Evolutionary conservation across 2,797 vertebrate genomes (phyloP), one percentile per base, ranked within the genome.

Genomic region (Diceros bicornis): DNA sequence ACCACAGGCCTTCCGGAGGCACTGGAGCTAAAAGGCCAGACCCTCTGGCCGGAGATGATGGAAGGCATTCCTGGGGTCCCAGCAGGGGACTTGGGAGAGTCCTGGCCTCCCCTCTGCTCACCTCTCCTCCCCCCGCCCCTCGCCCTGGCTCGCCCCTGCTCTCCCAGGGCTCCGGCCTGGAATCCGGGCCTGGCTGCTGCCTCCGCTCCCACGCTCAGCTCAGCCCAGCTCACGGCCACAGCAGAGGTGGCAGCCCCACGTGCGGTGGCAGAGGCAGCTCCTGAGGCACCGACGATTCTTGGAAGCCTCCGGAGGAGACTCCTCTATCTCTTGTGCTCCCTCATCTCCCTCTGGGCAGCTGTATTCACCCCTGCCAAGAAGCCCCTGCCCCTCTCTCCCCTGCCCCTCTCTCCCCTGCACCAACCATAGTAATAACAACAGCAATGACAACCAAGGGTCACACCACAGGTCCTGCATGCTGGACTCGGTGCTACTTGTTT

Each of bases 141-240:
- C 37, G 9, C 69, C 29, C 5, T 1, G 3, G 79, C 57, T 89
- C 23, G 2, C 57, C 85, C 79, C 89, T 41, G 62, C 29, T 88
- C 69, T 85, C 95, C 89, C 83, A 92, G 78, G n/a, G 69, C 37
- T 95, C 69, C 71, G 37, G 77, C 61, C 78, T 86, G 93, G 89
- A 97, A 96, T 94, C 97, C 47, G 68, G 89, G 74, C 96, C 89
- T 88, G 93, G 82, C 66, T 6, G 1, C 10, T 8, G 93, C 91
- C 93, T 93, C 41, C 0, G 23, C 91, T 97, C 95, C 78, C 95
- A 93, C 50, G 17, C 82, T 78, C 61, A 5, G 94, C 75, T 32
- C 77, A 29, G 59, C 29, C 9, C 64, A n/a, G 89, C 88, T 92
- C 69, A 21, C 6, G 13, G 84, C 81, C 64, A 41, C 81, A 86